A percentile compares a stretch with the other conserved stretches of the same genome.
Conservation (phyloP, 2,888 invertebrate genomes). For the Crioceris asparagi region DNA sequence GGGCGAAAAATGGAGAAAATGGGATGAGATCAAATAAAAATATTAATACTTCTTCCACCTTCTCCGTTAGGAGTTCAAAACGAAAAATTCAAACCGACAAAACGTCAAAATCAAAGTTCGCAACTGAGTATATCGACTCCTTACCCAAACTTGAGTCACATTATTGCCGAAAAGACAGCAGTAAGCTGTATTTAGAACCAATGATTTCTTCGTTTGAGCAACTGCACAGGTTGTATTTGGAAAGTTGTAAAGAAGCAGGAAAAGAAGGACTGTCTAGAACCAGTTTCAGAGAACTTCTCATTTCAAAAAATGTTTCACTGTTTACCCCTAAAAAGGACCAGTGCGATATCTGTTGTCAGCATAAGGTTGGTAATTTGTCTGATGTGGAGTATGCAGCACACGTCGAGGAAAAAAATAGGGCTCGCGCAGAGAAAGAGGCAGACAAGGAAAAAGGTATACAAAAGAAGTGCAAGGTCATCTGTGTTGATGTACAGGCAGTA, state of each 20-base stretch:
- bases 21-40: too few species aligned
- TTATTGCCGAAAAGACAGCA: too few species aligned
- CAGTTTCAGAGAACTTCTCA: slow-evolving; percentile 10
- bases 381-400: slow-evolving; percentile 4
- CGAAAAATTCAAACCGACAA: too few species aligned
- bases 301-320: slow-evolving; percentile 13
- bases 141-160: too few species aligned
- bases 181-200: slow-evolving; percentile 17
- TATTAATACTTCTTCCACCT: too few species aligned
- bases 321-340: slow-evolving; percentile 17
- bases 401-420: slow-evolving; percentile 12
- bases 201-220: slow-evolving; percentile 11
- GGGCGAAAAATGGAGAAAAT: too few species aligned
- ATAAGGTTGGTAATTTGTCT: slow-evolving; percentile 4
- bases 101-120: too few species aligned
- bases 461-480: slow-evolving; percentile 16
- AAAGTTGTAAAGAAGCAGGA: slow-evolving; percentile 10
- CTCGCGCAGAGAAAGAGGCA: slow-evolving; percentile 11
- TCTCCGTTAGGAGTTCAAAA: too few species aligned
- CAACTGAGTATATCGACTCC: too few species aligned
- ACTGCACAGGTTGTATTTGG: slow-evolving; percentile 13
- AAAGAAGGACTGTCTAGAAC: slow-evolving; percentile 11
- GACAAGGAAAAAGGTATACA: slow-evolving; percentile 13
- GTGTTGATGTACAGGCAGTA: slow-evolving; percentile 15
- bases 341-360: slow-evolving; percentile 8